These are phyloP conservation scores for Argyresthia albistria DNA, from an alignment of 2,888 invertebrate species.

Conservation along the genomic window DNA sequence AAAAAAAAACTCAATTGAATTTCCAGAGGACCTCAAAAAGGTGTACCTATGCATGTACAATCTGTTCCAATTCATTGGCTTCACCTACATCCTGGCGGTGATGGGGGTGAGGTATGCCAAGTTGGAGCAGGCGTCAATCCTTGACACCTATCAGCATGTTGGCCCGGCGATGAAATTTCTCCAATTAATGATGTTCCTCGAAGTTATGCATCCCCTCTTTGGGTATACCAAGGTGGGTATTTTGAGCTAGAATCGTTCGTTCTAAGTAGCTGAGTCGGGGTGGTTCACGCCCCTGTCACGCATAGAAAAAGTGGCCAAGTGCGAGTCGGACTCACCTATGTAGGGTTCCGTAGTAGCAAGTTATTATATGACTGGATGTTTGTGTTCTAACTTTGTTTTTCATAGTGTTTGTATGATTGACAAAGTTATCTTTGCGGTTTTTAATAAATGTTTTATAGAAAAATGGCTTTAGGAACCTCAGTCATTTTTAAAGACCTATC, in stretches of 20 bases:
- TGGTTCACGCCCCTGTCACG: no score
- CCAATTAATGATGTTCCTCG: conserved; percentile 87
- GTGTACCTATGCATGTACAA: conserved; percentile 92
- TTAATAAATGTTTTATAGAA: no score
- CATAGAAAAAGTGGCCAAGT: no score
- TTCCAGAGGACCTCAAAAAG: conserved; percentile 83
- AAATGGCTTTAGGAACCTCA: no score
- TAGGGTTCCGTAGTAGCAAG: no score
- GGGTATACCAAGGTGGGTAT: conserved; percentile 81
- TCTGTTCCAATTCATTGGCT: conserved; percentile 90
- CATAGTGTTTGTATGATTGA: no score
- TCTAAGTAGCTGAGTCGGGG: no score
- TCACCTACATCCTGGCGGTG: conserved; percentile 80
- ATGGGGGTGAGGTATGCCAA: conserved; percentile 82
- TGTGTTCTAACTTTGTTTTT: no score
- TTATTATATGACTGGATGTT: no score
- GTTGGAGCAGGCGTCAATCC: conserved; percentile 80
- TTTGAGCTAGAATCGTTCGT: neutral
- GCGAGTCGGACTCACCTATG: no score
- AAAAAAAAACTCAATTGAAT: neutral
- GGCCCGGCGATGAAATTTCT: conserved; percentile 85
- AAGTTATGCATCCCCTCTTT: conserved; percentile 91
- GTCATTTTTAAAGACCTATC: no score
- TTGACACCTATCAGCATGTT: conserved; percentile 79
- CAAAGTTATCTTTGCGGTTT: no score